Evolutionary conservation across 2,888 invertebrate genomes (phyloP), one percentile per base, ranked within the genome.

Genomic region (Pachliopta kotzebuea): DNA sequence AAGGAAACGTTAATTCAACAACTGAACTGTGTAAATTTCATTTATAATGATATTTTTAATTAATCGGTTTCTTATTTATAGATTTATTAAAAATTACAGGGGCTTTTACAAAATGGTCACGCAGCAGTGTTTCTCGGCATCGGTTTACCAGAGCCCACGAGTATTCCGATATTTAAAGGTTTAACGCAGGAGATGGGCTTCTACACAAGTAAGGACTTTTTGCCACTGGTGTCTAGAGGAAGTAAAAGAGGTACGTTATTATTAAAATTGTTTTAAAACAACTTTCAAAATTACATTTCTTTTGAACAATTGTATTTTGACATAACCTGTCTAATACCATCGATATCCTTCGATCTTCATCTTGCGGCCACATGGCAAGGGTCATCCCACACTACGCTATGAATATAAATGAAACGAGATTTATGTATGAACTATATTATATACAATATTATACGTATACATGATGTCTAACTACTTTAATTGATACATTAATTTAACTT

Each of bases 141-240:
- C 75, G 98, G 99, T 54, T 91, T 99, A 52, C 99, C 99, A 0
- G 95, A 98, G 78, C 95, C 99, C 0, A 99, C 97, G 76, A 89
- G 92, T 21, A 94, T 95, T 62, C 94, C 95, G 0, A 94, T 97
- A 24, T 98, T 98, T 80, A 88, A 94, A 71, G 94, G 94, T 0
- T 90, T 99, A 0, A 95, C 94, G 0, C 86, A 93, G 62, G 93
- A 95, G 11, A 95, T 96, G 93, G 99, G 99, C 0, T 99, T 98
- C 85, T 99, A 94, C 79, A 98, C 99, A 0, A 99, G 99, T 56
- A 99, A 99, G 84, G 94, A 94, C 70, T 99, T 99, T 79, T 86
- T 99, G 61, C 99, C 99, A 0, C 86, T 94, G 53, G 99, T 99
- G 0, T 93, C 99, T 0, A 93, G 93, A 72, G 97, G 96, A 24